These are phyloP conservation scores for Charaxes varanes DNA, from an alignment of 1,140 invertebrate genomes.

Conservation along the genomic window DNA sequence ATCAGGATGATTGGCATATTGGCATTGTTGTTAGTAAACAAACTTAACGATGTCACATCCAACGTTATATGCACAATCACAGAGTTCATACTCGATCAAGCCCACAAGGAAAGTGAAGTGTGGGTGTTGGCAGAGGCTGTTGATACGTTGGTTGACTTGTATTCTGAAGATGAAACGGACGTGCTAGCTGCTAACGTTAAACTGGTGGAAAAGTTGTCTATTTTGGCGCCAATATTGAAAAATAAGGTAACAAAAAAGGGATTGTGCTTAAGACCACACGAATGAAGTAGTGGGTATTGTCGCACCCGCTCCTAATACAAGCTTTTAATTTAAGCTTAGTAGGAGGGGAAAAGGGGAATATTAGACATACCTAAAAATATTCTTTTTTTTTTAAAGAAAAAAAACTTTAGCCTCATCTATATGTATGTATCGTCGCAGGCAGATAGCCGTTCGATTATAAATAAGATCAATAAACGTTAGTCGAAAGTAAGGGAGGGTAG, in stretches of 20 bases:
- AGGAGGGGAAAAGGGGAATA: too few relatives aligned
- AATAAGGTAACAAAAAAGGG: conserved; percentile 76
- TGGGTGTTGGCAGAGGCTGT: conserved; percentile 84
- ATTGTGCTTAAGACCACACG: neutral
- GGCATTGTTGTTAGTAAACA: conserved; percentile 58
- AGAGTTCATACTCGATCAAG: conserved; percentile 73
- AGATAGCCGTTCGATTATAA: too few relatives aligned
- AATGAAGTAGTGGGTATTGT: neutral
- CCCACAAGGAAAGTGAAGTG: conserved; percentile 74
- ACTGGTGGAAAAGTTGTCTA: conserved; percentile 76
- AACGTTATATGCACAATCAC: conserved; percentile 57
- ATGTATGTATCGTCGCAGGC: too few relatives aligned
- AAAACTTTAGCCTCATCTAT: too few relatives aligned
- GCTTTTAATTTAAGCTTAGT: too few relatives aligned
- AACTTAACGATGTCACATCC: conserved; percentile 43
- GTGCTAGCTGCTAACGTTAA: conserved; percentile 76
- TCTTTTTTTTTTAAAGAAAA: too few relatives aligned
- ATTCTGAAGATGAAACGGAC: conserved; percentile 84
- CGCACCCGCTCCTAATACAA: too few relatives aligned
- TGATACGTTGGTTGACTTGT: conserved; percentile 85
- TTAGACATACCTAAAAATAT: too few relatives aligned
- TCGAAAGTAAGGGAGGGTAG: too few relatives aligned
- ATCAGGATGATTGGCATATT: conserved; percentile 81
- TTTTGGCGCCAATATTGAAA: conserved; percentile 77
- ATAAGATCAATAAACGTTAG: too few relatives aligned